These are phyloP conservation scores for Ginglymostoma cirratum DNA, from an alignment of 2,113 vertebrate genomes.

Conservation along the genomic window DNA sequence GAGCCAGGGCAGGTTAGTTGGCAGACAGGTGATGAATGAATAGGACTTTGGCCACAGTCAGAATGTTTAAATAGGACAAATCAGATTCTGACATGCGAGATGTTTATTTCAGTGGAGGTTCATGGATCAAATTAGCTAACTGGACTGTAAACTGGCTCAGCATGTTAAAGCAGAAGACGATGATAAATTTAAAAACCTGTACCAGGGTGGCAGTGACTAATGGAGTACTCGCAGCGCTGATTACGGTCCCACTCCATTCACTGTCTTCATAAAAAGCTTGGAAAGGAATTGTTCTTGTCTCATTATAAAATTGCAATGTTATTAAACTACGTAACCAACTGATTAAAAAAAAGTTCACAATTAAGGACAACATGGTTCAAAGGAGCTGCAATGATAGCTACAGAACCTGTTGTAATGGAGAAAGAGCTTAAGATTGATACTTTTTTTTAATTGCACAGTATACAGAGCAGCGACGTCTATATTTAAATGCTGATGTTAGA, in stretches of 20 bases:
- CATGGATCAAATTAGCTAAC: not conserved
- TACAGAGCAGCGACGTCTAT: not conserved
- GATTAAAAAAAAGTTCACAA: not conserved
- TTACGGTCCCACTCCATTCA: not conserved
- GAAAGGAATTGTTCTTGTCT: not conserved
- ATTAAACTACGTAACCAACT: not conserved
- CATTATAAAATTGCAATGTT: slow-evolving; percentile 1
- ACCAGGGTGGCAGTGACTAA: not conserved
- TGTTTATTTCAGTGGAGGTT: not conserved
- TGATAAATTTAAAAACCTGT: not conserved
- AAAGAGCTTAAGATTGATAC: not conserved
- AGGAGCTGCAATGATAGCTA: not conserved
- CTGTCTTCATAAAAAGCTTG: not conserved
- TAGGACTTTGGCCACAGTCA: not conserved
- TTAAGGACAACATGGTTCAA: not conserved
- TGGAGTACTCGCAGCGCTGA: not conserved
- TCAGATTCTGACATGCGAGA: not conserved
- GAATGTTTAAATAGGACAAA: not conserved
- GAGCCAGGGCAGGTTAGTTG: not conserved
- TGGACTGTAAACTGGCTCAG: not conserved
- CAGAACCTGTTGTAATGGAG: not conserved
- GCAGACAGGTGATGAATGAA: not conserved
- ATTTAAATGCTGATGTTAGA: not conserved
- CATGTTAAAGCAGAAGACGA: not conserved
- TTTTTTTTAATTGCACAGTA: not conserved